A percentile compares a stretch with the other conserved stretches of the same genome.
phyloP scores from a whole-genome alignment of 2,113 vertebrate species.

The Scytalopus superciliaris region DNA sequence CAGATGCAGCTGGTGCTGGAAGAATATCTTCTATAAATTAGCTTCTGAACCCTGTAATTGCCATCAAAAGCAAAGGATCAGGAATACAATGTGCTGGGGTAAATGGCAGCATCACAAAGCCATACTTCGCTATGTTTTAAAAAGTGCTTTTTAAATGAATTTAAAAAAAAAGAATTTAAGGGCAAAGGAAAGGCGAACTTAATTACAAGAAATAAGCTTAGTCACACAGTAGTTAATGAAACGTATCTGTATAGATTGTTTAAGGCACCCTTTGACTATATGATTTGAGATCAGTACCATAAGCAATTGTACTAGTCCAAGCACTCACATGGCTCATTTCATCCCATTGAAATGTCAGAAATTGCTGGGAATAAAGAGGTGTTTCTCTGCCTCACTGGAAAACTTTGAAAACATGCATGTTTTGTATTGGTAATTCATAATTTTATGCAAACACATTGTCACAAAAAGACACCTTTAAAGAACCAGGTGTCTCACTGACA shows the following conservation, averaged over 20 bases:
- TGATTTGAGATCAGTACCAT: not conserved
- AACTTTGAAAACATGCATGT: not conserved
- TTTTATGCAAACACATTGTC: not conserved
- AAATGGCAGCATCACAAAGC: not conserved
- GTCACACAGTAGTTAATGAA: constrained; percentile 3
- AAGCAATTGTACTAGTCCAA: not conserved
- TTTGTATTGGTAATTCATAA: not conserved
- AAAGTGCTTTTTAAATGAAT: not conserved
- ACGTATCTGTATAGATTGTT: not conserved
- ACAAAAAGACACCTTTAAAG: not conserved
- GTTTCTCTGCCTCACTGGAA: not conserved
- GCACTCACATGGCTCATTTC: not conserved
- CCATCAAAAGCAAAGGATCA: not conserved
- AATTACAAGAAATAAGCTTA: constrained; percentile 19
- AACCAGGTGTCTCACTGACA: not conserved
- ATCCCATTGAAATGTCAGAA: not conserved
- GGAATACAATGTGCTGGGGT: not conserved
- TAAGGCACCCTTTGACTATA: not conserved
- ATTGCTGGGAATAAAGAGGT: not conserved
- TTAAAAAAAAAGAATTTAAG: not conserved
- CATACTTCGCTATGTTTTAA: not conserved
- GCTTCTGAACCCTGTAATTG: constrained; percentile 33
- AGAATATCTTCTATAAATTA: constrained; percentile 12
- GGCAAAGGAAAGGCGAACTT: not conserved
- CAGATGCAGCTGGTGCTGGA: constrained; percentile 1